Evolutionary conservation across 2,888 invertebrate species (phyloP), one percentile per base, ranked within the genome.

Genomic region (Ametastegia equiseti): DNA sequence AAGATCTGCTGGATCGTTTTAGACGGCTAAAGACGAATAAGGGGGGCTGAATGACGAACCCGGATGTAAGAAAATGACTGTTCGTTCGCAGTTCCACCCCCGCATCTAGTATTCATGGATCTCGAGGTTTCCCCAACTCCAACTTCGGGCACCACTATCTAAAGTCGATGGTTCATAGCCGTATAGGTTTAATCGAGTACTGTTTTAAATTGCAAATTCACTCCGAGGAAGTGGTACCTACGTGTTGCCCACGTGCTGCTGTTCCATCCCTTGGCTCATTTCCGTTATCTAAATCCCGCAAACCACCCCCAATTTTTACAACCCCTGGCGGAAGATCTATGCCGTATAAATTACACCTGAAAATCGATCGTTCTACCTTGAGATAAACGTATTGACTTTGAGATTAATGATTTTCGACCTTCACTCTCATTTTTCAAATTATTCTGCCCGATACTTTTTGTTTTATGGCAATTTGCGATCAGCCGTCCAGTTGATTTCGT

Each of bases 161-260:
- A 30, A 60, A 13, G 30, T 60, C 60, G 13, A 60, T 60, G 30
- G 23, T 30, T 60, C 60, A 54, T 23, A 54, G 15, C 39, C 23
- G 47, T 69, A 85, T 85, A 85, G 85, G 84, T 87, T 86, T 86
- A 86, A 85, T 87, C 85, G 85, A 83, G 82, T 85, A 84, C 84
- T 80, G 83, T 84, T 86, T 86, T 86, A 84, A 87, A 87, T 87
- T 86, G 85, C 85, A 85, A 85, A 87, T 86, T 83, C 60, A 78
- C 83, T 30, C 45, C 11, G 45, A 15, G 15, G 9, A 45, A 15
- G 23, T 7, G 11, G 23, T 27, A 47, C 45, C 45, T 27, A 11
- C 1, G 23, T 36, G 19, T 42, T n/a, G 45, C 5, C 69, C 69
- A 71, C 36, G 42, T 42, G 50, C 5, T 65, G 65, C 36, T 4